Evolutionary conservation across 1,140 invertebrate genomes (phyloP).

Genomic region (Bilobella aurantiaca): DNA sequence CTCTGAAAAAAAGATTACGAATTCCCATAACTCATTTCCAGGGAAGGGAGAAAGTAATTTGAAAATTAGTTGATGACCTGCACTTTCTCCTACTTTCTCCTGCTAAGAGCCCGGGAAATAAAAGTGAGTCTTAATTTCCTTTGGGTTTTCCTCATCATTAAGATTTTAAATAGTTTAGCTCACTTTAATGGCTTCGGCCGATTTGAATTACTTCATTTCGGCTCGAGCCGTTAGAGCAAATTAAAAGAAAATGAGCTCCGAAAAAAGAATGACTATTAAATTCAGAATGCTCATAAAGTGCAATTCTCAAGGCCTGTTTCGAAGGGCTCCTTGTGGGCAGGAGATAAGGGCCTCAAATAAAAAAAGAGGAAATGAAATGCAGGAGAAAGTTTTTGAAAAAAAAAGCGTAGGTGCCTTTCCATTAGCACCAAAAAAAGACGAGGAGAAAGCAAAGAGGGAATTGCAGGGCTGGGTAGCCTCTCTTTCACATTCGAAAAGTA

Average conservation of each 20-base stretch:
- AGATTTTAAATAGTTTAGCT: conserved; percentile 1
- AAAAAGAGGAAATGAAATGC: background rate
- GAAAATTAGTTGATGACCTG: conserved; percentile 1
- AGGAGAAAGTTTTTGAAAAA: background rate
- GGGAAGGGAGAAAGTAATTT: background rate
- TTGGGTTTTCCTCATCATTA: background rate
- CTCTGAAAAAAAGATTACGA: background rate
- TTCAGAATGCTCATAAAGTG: no score
- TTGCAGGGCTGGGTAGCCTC: no score
- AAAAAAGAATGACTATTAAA: no score
- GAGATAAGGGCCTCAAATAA: background rate
- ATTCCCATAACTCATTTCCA: background rate
- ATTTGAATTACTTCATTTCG: no score
- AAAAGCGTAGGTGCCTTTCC: background rate
- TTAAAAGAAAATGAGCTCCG: no score
- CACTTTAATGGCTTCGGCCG: background rate
- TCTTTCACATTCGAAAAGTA: background rate
- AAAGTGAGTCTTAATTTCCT: background rate
- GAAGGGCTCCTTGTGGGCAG: background rate
- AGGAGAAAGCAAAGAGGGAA: no score
- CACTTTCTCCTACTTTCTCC: background rate
- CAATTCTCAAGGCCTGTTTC: background rate
- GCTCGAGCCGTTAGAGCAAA: no score
- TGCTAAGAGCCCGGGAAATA: background rate
- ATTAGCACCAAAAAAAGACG: background rate